Evolutionary conservation across 2,888 invertebrate genomes (phyloP), one percentile per base, ranked within the genome.

Genomic region (Habrosyne pyritoides): DNA sequence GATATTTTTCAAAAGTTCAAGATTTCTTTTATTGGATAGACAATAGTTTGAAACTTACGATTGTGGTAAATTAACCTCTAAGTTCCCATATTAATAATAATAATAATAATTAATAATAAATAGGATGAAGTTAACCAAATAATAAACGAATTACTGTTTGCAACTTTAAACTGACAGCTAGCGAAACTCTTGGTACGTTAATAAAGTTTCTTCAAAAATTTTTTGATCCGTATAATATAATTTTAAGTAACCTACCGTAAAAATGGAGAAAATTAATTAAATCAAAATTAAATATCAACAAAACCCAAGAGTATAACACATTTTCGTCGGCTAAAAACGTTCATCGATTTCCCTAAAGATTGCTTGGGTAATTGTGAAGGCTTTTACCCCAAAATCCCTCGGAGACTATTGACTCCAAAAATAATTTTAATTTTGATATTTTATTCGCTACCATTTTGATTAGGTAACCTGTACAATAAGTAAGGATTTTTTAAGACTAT

Each of bases 301-400:
- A 42, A 42, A 42, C 42, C 42, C 42, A 42, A 18, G 42, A n/a
- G 42, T 18, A 14, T 14, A 18, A 42, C 42, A 42, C 42, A 42
- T 42, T 42, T 42, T 42, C 42, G 42, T 42, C 42, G 14, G 18
- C 42, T 42, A 50, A 28, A 50, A 50, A 28, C 24, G 47, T 21
- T 62, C 70, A 70, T 67, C 69, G 72, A 70, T 72, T 72, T 72
- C 71, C 73, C 73, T 67, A 72, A 67, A 67, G 70, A 69, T 63
- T 59, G 60, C 50, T 58, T 56, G 54, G 52, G 60, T 72, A 71
- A 71, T 71, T 72, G 66, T 57, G 62, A 67, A 59, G 68, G 63
- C 65, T 61, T 69, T 50, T 28, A 50, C 28, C 8, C 50, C 49
- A 6, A 10, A 2, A 12, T 30, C 28, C 50, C 50, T 28, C 7